Conservation (phyloP, 2,797 vertebrate genomes). For the Hydrolagus colliei region DNA sequence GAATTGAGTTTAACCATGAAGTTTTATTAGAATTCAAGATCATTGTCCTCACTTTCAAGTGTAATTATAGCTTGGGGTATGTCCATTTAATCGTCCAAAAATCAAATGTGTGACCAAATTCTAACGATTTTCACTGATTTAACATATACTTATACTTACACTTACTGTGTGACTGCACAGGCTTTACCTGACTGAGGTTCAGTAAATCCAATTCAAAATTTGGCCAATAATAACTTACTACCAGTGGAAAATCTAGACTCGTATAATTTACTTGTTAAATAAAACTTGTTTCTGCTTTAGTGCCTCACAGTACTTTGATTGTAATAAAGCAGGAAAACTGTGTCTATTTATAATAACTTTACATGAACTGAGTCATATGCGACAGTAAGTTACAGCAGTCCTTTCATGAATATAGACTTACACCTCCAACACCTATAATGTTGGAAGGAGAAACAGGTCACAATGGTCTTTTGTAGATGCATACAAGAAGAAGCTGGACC, state of each 20-base stretch:
- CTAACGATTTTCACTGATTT: background rate
- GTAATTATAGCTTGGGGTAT: no score
- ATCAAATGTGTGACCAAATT: background rate
- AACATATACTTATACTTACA: background rate
- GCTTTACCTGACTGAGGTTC: background rate
- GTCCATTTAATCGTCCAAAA: no score
- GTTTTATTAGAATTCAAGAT: no score
- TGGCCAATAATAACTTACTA: background rate
- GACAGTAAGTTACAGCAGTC: slow-evolving; percentile 17
- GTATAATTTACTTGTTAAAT: slow-evolving; percentile 18
- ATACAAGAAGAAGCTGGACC: no score
- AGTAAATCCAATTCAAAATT: no score
- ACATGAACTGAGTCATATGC: background rate
- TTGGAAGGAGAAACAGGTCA: background rate
- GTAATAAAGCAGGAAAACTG: slow-evolving; percentile 17
- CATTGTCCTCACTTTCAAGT: no score
- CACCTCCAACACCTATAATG: background rate
- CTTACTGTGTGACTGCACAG: background rate
- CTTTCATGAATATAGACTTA: slow-evolving; percentile 4
- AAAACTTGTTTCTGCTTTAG: slow-evolving; percentile 24
- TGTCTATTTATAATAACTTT: slow-evolving; percentile 24
- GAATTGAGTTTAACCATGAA: no score
- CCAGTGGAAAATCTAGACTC: background rate
- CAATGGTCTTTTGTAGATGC: no score
- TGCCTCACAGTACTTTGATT: slow-evolving; percentile 28